Conservation (phyloP, 2,797 vertebrate genomes). For the Hydrocynus forskahlii region DNA sequence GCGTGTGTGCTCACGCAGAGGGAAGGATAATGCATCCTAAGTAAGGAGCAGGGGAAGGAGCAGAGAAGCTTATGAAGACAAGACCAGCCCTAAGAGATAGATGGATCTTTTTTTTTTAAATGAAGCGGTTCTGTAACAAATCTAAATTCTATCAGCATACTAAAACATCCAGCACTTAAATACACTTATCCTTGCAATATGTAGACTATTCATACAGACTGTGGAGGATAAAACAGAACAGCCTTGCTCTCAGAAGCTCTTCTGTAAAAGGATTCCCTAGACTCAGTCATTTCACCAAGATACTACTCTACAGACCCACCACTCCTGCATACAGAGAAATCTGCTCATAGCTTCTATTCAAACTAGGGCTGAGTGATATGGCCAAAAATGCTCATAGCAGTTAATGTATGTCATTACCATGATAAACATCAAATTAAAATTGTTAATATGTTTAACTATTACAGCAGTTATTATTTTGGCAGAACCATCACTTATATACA, state of each 20-base stretch:
- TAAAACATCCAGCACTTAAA: constrained; percentile 18
- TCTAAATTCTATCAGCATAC: neutral
- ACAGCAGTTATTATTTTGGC: no score
- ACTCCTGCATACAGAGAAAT: neutral
- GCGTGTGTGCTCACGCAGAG: neutral
- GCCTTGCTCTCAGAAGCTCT: neutral
- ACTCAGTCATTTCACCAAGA: neutral
- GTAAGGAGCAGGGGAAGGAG: neutral
- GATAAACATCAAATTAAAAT: no score
- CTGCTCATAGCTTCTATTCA: neutral
- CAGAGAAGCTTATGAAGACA: neutral
- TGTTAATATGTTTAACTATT: no score
- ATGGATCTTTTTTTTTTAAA: neutral
- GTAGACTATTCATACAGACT: neutral
- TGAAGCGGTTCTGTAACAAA: neutral
- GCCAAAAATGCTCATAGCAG: no score
- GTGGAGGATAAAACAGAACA: neutral
- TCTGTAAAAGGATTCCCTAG: neutral
- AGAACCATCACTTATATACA: no score
- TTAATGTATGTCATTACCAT: no score
- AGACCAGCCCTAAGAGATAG: neutral
- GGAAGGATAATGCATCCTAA: constrained; percentile 16
- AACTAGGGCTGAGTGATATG: neutral
- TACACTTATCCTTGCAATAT: neutral
- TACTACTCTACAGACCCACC: neutral